Evolutionary conservation across 2,888 invertebrate genomes (phyloP).

Genomic region (Epinotia brunnichana): DNA sequence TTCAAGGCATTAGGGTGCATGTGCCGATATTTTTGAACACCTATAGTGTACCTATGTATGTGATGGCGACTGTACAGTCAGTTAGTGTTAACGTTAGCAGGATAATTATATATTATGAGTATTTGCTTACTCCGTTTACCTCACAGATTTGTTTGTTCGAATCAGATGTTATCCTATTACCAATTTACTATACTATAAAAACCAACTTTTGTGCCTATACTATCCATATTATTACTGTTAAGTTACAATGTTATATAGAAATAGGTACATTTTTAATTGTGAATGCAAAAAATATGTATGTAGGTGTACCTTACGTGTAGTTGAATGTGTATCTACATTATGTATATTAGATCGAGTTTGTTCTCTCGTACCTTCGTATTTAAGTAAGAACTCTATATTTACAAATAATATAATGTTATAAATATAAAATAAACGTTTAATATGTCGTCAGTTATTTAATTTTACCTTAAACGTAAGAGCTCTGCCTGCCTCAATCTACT

Average conservation of each 20-base stretch:
- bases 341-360: constrained; percentile 77
- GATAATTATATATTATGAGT: not conserved
- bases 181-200: constrained; percentile 53
- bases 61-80: constrained; percentile 4
- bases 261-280: constrained; percentile 64
- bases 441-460: constrained; percentile 53
- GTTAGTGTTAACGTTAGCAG: constrained; percentile 4
- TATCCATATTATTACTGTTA: constrained; percentile 68
- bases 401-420: constrained; percentile 84
- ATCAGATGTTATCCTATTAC: constrained; percentile 73
- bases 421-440: constrained; percentile 83
- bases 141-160: constrained; percentile 66
- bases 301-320: constrained; percentile 68
- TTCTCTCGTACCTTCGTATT: constrained; percentile 77
- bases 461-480: not conserved
- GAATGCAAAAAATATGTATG: constrained; percentile 62
- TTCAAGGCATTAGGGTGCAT: no score
- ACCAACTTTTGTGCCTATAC: constrained; percentile 80
- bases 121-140: constrained; percentile 53
- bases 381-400: constrained; percentile 82
- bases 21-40: no score
- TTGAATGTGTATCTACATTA: constrained; percentile 72
- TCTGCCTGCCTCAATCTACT: not conserved
- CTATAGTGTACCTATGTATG: no score
- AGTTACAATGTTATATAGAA: constrained; percentile 65